A percentile compares a stretch with the other conserved stretches of the same genome.
Evolutionary conservation across 2,888 invertebrate genomes (phyloP).

Genomic region (Malacosoma neustria): DNA sequence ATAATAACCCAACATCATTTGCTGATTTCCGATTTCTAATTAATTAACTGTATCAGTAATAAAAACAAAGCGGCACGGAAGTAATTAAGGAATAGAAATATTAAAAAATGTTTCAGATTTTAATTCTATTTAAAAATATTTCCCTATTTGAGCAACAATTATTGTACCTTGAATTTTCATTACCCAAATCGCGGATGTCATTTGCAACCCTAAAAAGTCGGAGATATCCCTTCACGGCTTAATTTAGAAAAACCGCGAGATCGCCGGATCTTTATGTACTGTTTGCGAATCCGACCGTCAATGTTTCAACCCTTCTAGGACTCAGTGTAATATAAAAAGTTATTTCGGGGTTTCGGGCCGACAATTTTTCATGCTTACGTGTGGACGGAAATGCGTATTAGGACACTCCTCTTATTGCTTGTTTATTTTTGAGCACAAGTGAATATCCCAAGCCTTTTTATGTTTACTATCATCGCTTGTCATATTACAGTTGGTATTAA

Average conservation of each 20-base stretch:
- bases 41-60: too few species aligned
- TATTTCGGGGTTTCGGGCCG: conserved; percentile 37
- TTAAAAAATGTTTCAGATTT: too few species aligned
- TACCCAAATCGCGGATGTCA: neutral
- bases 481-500: too few species aligned
- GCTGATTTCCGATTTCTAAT: too few species aligned
- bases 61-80: too few species aligned
- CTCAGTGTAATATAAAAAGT: conserved; percentile 52
- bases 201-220: conserved; percentile 21
- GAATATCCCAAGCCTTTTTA: neutral
- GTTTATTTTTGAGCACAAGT: neutral
- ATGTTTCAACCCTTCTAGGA: conserved; percentile 56
- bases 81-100: too few species aligned
- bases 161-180: neutral
- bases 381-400: conserved; percentile 27
- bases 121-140: too few species aligned
- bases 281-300: conserved; percentile 57
- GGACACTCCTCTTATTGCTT: conserved; percentile 2
- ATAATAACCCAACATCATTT: too few species aligned
- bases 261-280: conserved; percentile 60
- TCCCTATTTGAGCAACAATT: neutral
- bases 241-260: conserved; percentile 61
- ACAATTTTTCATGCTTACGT: conserved; percentile 36
- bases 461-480: neutral
- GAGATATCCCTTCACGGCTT: conserved; percentile 56